Base-by-base conservation (phyloP, 2,113 vertebrate genomes). In the Toxotes jaculatrix region DNA sequence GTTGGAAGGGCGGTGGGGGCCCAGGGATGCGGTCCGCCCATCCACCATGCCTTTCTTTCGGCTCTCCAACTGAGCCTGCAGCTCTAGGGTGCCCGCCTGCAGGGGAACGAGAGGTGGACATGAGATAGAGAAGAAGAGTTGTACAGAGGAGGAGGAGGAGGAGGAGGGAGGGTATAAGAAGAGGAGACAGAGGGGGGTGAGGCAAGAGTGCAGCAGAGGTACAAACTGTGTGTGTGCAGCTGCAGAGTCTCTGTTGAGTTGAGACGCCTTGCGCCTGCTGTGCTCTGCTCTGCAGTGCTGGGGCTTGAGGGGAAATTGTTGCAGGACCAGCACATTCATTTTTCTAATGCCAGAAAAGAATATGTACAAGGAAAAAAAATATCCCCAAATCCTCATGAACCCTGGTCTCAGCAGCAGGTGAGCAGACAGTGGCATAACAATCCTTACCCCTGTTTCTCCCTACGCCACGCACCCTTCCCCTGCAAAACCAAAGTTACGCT, bases 41-140 rank as follows among this genome's bases (percentile, higher is more conserved):
- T 93, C 93, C 1, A 85, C 88, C 86, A 93, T 86, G 36, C 88
- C 87, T 87, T 95, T 96, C 63, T 92, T 31, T 0, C 93, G 85
- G 76, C 83, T 91, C n/a, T 96, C 94, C 88, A 94, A 75, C 86
- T 94, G 95, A 65, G 90, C 82, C 69, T 95, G 93, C 53, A 95
- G 84, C 67, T 96, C 95, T 16, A 91, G 85, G 4, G 93, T 95
- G 67, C 93, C 92, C 0, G 85, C 82, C 97, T 98, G 90, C 64
- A 86, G 70, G 55, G 21, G 21, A 31, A 77, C 36, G 72, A 80
- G 32, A 81, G 17, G 66, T 61, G 67, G 31, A 77, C 68, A 80
- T 79, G 59, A 85, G 78, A 62, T 3, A 36, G 62, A 64, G 42
- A 49, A 61, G 34, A 66, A 13, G 36, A 77, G 49, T 45, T 23